Evolutionary conservation across 2,888 invertebrate genomes (phyloP), one percentile per base, ranked within the genome.

Genomic region (Unio pictorum): DNA sequence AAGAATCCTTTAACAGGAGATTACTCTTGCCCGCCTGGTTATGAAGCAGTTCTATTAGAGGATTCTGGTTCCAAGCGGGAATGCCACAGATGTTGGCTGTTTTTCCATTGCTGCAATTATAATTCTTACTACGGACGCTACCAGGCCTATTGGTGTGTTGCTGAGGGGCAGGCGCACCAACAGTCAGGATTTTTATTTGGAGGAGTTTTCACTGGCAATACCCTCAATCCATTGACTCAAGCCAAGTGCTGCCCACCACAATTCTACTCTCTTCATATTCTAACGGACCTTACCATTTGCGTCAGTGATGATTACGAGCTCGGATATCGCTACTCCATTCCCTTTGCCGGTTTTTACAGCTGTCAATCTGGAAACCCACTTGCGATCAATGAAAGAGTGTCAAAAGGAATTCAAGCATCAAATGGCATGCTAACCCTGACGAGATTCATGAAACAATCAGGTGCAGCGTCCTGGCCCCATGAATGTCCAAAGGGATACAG

Each of bases 321-420:
- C n/a, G 83, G 81, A 1, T 72, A 56, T 17, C 55, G 67, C 11
- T 75, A 78, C 60, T 75, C 84, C 0, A 64, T 86, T 0, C 84
- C 84, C 5, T 86, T 87, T 69, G 84, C 81, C 60, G 87, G 87
- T 0, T 84, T 87, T 72, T 83, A 79, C 70, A 84, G 83, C 66
- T 86, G 86, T 64, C 67, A 73, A 30, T 34, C 79, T 11, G 85
- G 83, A 2, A 85, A 86, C 64, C 85, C 84, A 0, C 67, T 83
- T 55, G 72, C 79, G 7, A 28, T 74, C 45, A 64, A 66, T 15
- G 67, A 66, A 59, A 28, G 34, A 4, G 8, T 34, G 4, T 58
- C 26, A n/a, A 17, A 20, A 28, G 55, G 45, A 62, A 7, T 26
- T 0, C 15, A 7, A 11, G 54, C 45, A 20, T 26, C 20, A 23